Percentiles rank a stretch among this genome's conserved stretches.
phyloP scores from a whole-genome alignment of 2,113 vertebrate species.

The Carettochelys insculpta region DNA sequence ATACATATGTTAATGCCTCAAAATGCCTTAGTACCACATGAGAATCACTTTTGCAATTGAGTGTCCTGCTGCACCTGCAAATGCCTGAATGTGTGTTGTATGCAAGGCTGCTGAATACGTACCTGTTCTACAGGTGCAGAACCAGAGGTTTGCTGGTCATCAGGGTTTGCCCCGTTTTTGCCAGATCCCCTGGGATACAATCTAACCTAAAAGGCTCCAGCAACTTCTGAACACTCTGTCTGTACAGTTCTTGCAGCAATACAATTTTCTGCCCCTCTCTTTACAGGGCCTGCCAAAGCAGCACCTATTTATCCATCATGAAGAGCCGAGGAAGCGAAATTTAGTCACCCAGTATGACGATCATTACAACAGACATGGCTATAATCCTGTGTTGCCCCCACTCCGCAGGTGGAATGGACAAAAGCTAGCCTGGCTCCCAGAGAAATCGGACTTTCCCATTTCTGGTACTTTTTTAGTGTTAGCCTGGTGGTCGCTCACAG shows the following conservation, averaged over 20 bases:
- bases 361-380: slow-evolving; percentile 59
- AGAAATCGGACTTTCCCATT: slow-evolving; percentile 77
- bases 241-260: background rate
- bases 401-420: slow-evolving; percentile 61
- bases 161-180: background rate
- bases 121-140: background rate
- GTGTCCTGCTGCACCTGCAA: background rate
- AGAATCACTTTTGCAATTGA: slow-evolving; percentile 31
- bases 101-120: background rate
- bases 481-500: background rate
- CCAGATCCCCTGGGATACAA: rapidly evolving
- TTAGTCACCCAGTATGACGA: slow-evolving; percentile 80
- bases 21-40: background rate
- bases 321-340: slow-evolving; percentile 57
- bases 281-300: slow-evolving; percentile 80
- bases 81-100: background rate
- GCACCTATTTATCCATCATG: slow-evolving; percentile 74
- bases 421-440: slow-evolving; percentile 74
- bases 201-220: background rate
- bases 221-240: background rate
- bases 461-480: slow-evolving; percentile 58
- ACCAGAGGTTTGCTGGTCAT: background rate
- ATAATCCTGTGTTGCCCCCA: slow-evolving; percentile 61
- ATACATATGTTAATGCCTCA: background rate
- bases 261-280: background rate